Evolutionary conservation across 1,140 invertebrate species (phyloP), one percentile per base, ranked within the genome.

Genomic region (Macrobrachium rosenbergii): DNA sequence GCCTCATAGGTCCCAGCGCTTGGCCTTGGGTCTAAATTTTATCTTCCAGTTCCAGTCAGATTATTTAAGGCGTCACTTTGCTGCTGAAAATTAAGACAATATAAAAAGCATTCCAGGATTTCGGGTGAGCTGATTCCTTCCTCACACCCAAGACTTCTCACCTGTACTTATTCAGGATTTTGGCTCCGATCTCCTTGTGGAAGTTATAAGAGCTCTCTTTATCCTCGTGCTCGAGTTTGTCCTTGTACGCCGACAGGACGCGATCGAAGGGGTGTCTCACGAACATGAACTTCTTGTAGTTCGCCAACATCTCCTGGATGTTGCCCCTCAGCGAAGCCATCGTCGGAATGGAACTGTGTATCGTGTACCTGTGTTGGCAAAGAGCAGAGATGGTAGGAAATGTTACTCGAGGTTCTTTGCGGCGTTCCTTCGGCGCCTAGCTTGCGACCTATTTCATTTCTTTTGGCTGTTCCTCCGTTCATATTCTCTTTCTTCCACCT

Each of bases 241-340:
- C 81, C 81, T 69, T 82, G 64, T 69, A 82, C 2, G 81, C 81
- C 16, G 81, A 82, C n/a, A 82, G 45, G 43, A 69, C 67, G 16
- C 81, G 81, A 23, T 82, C 81, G 63, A 82, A 82, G 45, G 81
- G 81, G 23, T 82, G 81, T 19, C 81, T 37, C 5, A 82, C 64
- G 43, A 82, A 43, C 37, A 82, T n/a, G 52, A 82, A 82, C 64
- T 82, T 82, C 64, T 82, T 82, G 63, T 82, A 82, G 0, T 63
- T 82, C 10, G 58, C 37, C 10, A 82, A n/a, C 62, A 23, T 67
- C 45, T 82, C 81, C 6, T 12, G 23, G 8, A 16, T 62, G 43
- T 67, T 82, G 5, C 2, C 63, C 16, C 52, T 72, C 37, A 45
- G 19, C 7, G 37, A 63, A n/a, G 14, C 81, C 52, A 82, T 16